These are phyloP conservation scores for Apamea crenata DNA, from an alignment of 2,888 invertebrate species.

Conservation along the genomic window DNA sequence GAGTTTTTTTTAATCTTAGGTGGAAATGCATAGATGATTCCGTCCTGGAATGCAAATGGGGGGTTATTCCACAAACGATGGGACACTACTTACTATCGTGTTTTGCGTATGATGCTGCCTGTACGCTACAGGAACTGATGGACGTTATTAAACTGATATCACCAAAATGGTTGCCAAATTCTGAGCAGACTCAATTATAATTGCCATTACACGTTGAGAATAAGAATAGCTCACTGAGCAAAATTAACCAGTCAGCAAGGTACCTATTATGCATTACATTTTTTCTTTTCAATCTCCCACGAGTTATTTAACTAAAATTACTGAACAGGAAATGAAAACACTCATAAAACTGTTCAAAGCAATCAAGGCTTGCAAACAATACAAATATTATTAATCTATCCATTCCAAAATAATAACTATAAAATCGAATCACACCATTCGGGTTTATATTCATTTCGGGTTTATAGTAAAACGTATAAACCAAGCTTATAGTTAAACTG, in stretches of 20 bases:
- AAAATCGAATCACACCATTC: constrained; percentile 50
- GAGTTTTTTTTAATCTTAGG: too few relatives aligned
- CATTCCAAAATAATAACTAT: constrained; percentile 44
- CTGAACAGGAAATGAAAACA: background rate
- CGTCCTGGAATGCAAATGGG: background rate
- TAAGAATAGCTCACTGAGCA: background rate
- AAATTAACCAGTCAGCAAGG: background rate
- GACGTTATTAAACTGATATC: background rate
- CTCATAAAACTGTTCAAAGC: constrained; percentile 1
- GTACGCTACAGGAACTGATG: background rate
- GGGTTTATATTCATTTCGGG: constrained; percentile 31
- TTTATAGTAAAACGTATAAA: constrained; percentile 41
- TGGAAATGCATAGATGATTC: background rate
- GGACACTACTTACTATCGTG: background rate
- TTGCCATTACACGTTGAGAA: background rate
- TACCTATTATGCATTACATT: background rate
- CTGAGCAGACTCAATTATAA: background rate
- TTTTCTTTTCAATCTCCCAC: background rate
- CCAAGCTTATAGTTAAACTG: constrained; percentile 42
- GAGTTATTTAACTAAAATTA: background rate
- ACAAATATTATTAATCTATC: constrained; percentile 17
- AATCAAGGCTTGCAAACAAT: constrained; percentile 8
- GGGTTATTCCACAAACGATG: background rate
- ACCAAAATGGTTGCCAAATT: background rate
- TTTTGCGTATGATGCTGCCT: too few relatives aligned